A percentile compares a stretch with the other conserved stretches of the same genome.
These are phyloP conservation scores for Otus sunia DNA, from an alignment of 2,113 vertebrate species.

Conservation along the genomic window DNA sequence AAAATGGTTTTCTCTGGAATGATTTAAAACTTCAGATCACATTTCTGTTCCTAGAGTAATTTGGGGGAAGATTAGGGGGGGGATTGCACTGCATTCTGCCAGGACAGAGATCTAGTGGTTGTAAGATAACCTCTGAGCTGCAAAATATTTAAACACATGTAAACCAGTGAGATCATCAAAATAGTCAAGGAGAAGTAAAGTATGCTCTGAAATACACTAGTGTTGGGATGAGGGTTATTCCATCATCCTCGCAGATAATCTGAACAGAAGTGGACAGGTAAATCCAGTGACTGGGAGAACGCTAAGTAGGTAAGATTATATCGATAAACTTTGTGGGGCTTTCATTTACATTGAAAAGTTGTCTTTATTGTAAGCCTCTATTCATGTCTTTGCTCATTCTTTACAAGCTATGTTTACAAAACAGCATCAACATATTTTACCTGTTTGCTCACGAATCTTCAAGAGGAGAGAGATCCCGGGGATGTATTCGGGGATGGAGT, in stretches of 20 bases:
- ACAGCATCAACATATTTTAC: neutral
- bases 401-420: neutral
- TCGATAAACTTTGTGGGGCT: accelerated
- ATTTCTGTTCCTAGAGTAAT: neutral
- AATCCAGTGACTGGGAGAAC: neutral
- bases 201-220: neutral
- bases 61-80: neutral
- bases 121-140: neutral
- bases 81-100: neutral
- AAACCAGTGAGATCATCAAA: neutral
- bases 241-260: neutral
- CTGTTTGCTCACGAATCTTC: neutral
- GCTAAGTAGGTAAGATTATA: neutral
- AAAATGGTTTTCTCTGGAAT: neutral
- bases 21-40: neutral
- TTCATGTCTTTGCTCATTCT: neutral
- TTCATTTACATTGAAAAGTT: neutral
- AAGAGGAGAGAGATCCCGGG: neutral
- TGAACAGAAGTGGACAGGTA: neutral
- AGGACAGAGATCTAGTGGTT: neutral
- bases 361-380: neutral
- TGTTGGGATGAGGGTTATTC: neutral
- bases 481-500: accelerated
- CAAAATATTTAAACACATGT: neutral
- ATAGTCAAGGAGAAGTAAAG: neutral